Evolutionary conservation across 2,888 invertebrate species (phyloP).

Genomic region (Drosophila quinaria): DNA sequence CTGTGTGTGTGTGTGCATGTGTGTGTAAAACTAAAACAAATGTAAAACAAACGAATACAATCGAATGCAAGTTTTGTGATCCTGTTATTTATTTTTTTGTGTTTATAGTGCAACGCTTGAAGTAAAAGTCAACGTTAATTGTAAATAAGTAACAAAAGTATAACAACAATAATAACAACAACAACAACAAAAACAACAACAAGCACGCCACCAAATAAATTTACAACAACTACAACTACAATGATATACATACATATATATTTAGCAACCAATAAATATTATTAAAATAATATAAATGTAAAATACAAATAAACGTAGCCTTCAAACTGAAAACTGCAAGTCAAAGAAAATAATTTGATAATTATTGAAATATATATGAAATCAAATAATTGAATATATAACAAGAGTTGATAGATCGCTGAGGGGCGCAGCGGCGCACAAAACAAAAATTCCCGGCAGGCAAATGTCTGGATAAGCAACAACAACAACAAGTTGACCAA

Average conservation of each 20-base stretch:
- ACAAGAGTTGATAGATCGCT: constrained; percentile 13
- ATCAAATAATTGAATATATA: constrained; percentile 1
- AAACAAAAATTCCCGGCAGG: constrained; percentile 61
- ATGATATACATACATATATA: constrained; percentile 62
- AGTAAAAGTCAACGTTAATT: constrained; percentile 61
- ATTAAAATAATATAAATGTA: constrained; percentile 48
- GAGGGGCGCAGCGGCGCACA: constrained; percentile 36
- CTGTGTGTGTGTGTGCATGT: constrained; percentile 4
- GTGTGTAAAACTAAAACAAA: constrained; percentile 18
- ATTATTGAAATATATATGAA: constrained; percentile 1
- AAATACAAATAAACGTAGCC: constrained; percentile 48
- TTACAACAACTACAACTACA: constrained; percentile 44
- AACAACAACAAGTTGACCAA: constrained; percentile 73
- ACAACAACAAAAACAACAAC: constrained; percentile 39
- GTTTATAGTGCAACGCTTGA: constrained; percentile 61
- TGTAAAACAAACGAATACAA: constrained; percentile 15
- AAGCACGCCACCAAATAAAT: constrained; percentile 70
- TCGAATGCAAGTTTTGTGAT: constrained; percentile 11
- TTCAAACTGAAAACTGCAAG: constrained; percentile 30
- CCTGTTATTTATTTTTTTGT: constrained; percentile 27
- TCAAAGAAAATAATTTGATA: constrained; percentile 22
- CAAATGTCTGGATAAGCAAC: constrained; percentile 79
- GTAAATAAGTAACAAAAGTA: constrained; percentile 73
- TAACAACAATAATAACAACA: constrained; percentile 54
- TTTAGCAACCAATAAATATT: constrained; percentile 54